Evolutionary conservation across 2,113 vertebrate species (phyloP).

Genomic region (Miniopterus natalensis): DNA sequence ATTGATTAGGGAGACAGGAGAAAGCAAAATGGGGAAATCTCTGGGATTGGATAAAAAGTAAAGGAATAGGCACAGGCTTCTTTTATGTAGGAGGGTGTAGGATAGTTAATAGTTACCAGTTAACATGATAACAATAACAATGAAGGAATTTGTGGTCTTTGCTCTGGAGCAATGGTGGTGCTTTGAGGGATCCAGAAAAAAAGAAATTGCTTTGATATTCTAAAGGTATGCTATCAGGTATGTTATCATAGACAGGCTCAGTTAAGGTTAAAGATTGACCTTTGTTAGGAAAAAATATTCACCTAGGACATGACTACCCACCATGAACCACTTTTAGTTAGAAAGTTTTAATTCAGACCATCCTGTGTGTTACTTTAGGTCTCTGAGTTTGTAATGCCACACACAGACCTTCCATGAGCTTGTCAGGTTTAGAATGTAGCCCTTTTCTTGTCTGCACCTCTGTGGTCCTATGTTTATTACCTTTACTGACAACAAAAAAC

Average conservation of each 20-base stretch:
- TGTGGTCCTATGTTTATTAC: neutral
- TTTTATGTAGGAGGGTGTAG: neutral
- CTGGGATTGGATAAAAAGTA: neutral
- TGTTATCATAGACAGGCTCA: neutral
- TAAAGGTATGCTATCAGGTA: neutral
- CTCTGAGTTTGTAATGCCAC: neutral
- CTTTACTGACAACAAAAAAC: neutral
- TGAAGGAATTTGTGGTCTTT: neutral
- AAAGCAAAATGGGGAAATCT: neutral
- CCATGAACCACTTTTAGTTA: neutral
- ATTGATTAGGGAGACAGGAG: neutral
- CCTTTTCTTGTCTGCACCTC: neutral
- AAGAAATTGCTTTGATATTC: neutral
- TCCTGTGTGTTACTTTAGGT: neutral
- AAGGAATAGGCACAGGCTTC: neutral
- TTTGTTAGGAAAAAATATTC: neutral
- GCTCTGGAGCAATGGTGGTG: neutral
- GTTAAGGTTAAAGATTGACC: neutral
- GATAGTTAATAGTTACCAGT: neutral
- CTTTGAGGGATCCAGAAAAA: neutral
- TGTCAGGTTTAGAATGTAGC: neutral
- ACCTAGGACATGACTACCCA: neutral
- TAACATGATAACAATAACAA: neutral
- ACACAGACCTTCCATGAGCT: rapidly evolving
- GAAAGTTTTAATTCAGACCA: neutral